Percentiles rank a stretch among this genome's conserved stretches.
These are phyloP conservation scores for Mormoops blainvillei DNA, from an alignment of 2,113 vertebrate species.

Conservation along the genomic window DNA sequence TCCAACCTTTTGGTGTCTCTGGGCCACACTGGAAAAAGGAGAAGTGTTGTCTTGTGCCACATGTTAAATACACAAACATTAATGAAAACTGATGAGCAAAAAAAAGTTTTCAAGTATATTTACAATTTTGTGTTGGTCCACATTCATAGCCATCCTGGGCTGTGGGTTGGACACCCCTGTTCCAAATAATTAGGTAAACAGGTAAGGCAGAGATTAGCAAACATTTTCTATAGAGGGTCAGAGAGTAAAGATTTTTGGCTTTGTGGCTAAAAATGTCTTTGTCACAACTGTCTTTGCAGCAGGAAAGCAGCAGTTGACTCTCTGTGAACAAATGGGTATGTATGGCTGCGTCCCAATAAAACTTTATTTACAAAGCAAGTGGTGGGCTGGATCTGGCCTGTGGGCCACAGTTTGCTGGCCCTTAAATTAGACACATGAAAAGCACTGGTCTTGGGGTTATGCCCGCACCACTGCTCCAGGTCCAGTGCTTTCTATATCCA, in stretches of 20 bases:
- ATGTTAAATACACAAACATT: too few species aligned
- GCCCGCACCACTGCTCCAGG: not conserved
- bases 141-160: too few species aligned
- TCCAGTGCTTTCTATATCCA: not conserved
- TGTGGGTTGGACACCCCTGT: too few species aligned
- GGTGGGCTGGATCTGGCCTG: not conserved
- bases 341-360: not conserved
- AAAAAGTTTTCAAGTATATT: too few species aligned
- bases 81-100: too few species aligned
- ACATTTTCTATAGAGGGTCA: not conserved
- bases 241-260: not conserved
- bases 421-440: not conserved
- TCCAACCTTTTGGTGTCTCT: too few species aligned
- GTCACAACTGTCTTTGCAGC: not conserved
- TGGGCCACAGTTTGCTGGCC: not conserved
- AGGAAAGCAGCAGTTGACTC: not conserved
- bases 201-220: not conserved
- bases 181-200: too few species aligned
- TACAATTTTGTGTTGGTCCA: too few species aligned
- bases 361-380: not conserved
- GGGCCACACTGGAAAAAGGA: too few species aligned
- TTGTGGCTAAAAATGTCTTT: not conserved
- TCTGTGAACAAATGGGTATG: not conserved
- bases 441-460: not conserved
- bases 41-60: too few species aligned